phyloP scores from a whole-genome alignment of 2,888 invertebrate species.

The Apocheima hispidaria region DNA sequence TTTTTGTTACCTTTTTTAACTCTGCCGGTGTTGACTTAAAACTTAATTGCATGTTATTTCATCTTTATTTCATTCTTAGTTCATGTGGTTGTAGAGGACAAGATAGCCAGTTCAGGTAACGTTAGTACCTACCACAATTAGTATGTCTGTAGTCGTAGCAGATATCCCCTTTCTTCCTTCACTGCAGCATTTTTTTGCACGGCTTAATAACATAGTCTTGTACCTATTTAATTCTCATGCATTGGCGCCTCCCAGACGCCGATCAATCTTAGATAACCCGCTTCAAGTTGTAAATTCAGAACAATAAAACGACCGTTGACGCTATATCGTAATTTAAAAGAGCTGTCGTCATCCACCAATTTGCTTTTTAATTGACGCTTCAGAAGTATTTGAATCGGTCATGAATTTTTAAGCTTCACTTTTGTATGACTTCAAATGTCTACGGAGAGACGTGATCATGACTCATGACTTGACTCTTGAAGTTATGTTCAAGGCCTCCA shows the following conservation, averaged over 20 bases:
- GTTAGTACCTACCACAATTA: too few relatives aligned
- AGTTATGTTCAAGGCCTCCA: constrained; percentile 18
- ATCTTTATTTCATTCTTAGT: too few relatives aligned
- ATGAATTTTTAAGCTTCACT: constrained; percentile 7
- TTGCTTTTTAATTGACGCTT: constrained; percentile 7
- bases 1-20: too few relatives aligned
- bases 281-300: constrained; percentile 20
- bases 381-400: not conserved
- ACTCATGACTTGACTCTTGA: constrained; percentile 22
- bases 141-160: not conserved
- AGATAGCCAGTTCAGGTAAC: too few relatives aligned
- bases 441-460: constrained; percentile 15
- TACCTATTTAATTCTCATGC: constrained; percentile 20
- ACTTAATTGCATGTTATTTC: too few relatives aligned
- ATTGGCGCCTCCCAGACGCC: constrained; percentile 38
- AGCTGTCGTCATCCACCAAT: constrained; percentile 21
- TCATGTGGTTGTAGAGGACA: too few relatives aligned
- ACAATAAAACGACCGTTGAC: constrained; percentile 26
- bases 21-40: too few relatives aligned
- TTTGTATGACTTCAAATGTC: constrained; percentile 11
- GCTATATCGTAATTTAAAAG: constrained; percentile 15
- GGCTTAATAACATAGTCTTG: not conserved
- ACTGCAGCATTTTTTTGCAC: not conserved
- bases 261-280: constrained; percentile 23
- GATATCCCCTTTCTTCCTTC: not conserved